Evolutionary conservation across 2,113 vertebrate species (phyloP).

Genomic region (Protobothrops mucrosquamatus): DNA sequence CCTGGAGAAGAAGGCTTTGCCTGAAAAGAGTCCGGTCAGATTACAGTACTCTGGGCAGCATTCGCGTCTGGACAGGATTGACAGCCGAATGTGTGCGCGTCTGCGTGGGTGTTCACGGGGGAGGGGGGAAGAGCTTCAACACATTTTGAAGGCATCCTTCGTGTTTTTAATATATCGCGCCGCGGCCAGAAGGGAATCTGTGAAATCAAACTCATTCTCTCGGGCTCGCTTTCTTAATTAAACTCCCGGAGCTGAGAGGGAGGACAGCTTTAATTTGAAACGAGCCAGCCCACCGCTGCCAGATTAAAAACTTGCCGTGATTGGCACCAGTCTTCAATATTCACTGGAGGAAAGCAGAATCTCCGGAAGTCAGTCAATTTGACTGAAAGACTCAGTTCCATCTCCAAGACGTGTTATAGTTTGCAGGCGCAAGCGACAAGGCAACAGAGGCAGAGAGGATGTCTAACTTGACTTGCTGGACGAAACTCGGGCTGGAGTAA

Average conservation of each 20-base stretch:
- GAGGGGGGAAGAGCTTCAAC: background rate
- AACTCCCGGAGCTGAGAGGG: background rate
- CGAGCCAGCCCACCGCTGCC: background rate
- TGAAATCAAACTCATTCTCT: background rate
- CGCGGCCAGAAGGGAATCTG: background rate
- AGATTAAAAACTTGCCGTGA: background rate
- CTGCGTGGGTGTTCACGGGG: background rate
- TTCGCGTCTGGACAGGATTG: slow-evolving; percentile 70
- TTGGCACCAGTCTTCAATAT: background rate
- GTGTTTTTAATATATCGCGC: background rate
- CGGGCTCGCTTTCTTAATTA: background rate
- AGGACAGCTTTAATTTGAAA: background rate
- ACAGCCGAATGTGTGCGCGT: slow-evolving; percentile 32
- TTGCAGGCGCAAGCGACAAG: background rate
- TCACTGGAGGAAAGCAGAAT: background rate
- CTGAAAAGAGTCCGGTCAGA: slow-evolving; percentile 57
- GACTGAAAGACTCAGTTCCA: background rate
- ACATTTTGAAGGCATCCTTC: background rate
- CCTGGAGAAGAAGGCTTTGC: slow-evolving; percentile 47
- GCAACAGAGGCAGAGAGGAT: background rate
- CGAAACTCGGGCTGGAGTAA: background rate
- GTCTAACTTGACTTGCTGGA: background rate
- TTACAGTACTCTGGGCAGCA: slow-evolving; percentile 61
- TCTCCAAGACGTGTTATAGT: background rate
- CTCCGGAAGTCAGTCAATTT: background rate